Conservation (phyloP, 2,113 vertebrate species). For the Melanotaenia duboulayi region DNA sequence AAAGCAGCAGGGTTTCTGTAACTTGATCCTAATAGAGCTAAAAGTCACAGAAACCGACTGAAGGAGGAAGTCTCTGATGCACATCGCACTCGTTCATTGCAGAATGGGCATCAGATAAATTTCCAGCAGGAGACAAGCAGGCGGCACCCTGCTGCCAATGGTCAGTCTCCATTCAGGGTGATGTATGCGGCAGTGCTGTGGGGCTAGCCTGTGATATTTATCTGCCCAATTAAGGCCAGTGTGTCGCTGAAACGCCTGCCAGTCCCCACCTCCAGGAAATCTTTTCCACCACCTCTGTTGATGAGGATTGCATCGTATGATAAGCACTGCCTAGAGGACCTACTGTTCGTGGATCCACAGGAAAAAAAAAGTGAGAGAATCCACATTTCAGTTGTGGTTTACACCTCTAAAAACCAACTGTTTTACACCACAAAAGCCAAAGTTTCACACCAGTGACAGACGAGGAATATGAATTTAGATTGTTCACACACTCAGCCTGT, state of each 20-base stretch:
- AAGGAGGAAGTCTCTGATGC: constrained; percentile 46
- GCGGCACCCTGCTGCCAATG: constrained; percentile 56
- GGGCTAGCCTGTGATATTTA: constrained; percentile 77
- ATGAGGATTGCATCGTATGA: constrained; percentile 57
- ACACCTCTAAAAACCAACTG: constrained; percentile 58
- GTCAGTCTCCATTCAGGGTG: constrained; percentile 62
- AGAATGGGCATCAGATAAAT: constrained; percentile 59
- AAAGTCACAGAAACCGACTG: constrained; percentile 31
- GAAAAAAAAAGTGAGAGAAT: constrained; percentile 32
- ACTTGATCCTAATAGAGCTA: constrained; percentile 2
- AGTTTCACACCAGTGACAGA: constrained; percentile 24
- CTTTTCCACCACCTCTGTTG: constrained; percentile 57
- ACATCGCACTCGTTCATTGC: constrained; percentile 59
- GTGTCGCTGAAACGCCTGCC: constrained; percentile 61
- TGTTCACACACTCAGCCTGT: constrained; percentile 13
- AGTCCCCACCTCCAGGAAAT: constrained; percentile 55
- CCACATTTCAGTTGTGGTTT: constrained; percentile 61
- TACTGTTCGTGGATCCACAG: constrained; percentile 22
- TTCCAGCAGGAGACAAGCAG: constrained; percentile 47
- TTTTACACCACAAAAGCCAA: constrained; percentile 52
- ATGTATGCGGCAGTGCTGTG: constrained; percentile 64
- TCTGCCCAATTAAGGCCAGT: constrained; percentile 81
- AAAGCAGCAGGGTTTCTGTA: constrained; percentile 7
- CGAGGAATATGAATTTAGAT: constrained; percentile 21
- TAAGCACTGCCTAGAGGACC: constrained; percentile 48